Percentiles rank a stretch among this genome's conserved stretches.
Evolutionary conservation across 2,113 vertebrate species (phyloP).

Genomic region (Lucifuga dentata): DNA sequence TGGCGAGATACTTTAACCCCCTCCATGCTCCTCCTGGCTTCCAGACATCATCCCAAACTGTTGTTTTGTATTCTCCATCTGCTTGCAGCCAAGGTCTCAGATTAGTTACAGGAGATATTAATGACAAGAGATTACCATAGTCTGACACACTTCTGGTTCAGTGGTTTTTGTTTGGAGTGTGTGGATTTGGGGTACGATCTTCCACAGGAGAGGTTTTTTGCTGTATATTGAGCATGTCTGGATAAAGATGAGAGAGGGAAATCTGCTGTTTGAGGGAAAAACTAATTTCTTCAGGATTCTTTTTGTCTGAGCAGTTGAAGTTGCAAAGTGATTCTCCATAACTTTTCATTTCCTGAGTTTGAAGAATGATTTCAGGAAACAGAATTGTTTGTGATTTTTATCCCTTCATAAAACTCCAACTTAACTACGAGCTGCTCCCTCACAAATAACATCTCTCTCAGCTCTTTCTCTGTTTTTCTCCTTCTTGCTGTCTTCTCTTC

Average conservation of each 20-base stretch:
- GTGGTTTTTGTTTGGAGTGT: constrained; percentile 54
- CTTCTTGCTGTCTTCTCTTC: background rate
- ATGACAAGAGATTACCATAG: constrained; percentile 52
- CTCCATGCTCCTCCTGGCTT: background rate
- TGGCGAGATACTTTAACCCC: constrained; percentile 29
- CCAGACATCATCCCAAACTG: constrained; percentile 4
- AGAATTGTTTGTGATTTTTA: constrained; percentile 20
- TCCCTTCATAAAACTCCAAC: background rate
- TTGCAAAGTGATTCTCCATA: constrained; percentile 27
- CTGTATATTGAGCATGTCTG: constrained; percentile 14
- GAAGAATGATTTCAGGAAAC: constrained; percentile 18
- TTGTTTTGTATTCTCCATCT: constrained; percentile 68
- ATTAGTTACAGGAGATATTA: constrained; percentile 61
- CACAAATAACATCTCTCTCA: constrained; percentile 12
- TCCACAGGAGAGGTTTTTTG: background rate
- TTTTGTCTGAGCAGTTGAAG: constrained; percentile 16
- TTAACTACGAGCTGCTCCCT: background rate
- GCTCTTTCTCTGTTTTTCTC: too few relatives aligned
- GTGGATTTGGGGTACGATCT: background rate
- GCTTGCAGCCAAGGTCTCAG: constrained; percentile 49
- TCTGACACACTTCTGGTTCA: constrained; percentile 41
- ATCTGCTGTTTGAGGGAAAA: constrained; percentile 11
- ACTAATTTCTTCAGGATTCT: background rate
- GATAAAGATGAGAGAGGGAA: constrained; percentile 8
- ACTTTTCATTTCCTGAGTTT: constrained; percentile 23